These are phyloP conservation scores for Psettodes erumei DNA, from an alignment of 2,113 vertebrate genomes.

Conservation along the genomic window DNA sequence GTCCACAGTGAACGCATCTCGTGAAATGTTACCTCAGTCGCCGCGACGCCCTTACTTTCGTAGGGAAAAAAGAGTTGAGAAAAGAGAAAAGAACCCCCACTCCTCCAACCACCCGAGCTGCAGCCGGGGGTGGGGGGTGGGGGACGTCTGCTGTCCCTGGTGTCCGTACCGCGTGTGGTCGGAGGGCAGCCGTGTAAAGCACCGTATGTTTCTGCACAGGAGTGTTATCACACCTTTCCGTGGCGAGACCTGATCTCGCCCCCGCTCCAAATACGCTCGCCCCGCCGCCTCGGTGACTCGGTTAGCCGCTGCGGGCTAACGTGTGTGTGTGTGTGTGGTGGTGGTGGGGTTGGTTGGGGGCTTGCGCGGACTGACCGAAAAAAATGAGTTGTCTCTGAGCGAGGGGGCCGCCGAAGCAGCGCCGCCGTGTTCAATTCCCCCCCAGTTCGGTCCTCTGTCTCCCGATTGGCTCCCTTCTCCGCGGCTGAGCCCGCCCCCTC, in stretches of 20 bases:
- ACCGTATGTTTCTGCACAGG: conserved; percentile 57
- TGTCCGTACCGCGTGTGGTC: conserved; percentile 53
- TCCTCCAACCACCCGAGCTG: too few relatives aligned
- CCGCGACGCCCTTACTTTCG: conserved; percentile 35
- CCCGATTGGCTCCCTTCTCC: conserved; percentile 78
- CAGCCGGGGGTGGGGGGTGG: conserved; percentile 20
- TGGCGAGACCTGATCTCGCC: conserved; percentile 28
- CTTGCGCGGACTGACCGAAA: conserved; percentile 70
- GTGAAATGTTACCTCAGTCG: conserved; percentile 48
- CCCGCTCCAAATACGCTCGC: conserved; percentile 39
- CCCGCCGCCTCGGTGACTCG: conserved; percentile 39
- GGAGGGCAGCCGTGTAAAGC: conserved; percentile 66
- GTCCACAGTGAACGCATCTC: conserved; percentile 76
- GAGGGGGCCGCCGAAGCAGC: conserved; percentile 50
- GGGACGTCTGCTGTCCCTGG: conserved; percentile 41
- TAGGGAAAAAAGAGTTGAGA: conserved; percentile 48
- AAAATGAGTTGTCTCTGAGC: conserved; percentile 67
- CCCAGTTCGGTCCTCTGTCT: conserved; percentile 75
- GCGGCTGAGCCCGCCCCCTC: conserved; percentile 78
- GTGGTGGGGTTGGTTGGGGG: too few relatives aligned
- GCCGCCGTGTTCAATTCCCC: conserved; percentile 38
- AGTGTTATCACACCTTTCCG: conserved; percentile 43
- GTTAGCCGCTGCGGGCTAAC: conserved; percentile 54
- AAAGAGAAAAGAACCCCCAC: conserved; percentile 44
- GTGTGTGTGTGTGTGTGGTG: too few relatives aligned